Evolutionary conservation across 1,140 invertebrate species (phyloP).

Genomic region (Drosophila bocqueti): DNA sequence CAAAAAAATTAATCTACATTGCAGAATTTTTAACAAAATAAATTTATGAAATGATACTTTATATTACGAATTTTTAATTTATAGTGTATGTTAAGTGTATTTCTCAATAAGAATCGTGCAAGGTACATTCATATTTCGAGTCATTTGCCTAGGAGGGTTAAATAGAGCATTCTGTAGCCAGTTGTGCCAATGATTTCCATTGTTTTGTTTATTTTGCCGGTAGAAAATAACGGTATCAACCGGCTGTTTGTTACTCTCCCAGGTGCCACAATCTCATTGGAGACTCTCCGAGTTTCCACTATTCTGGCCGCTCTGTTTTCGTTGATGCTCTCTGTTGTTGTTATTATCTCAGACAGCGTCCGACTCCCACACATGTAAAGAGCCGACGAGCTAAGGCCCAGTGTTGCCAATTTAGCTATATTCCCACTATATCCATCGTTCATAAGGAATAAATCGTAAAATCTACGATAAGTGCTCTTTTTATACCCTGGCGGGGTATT

Average conservation of each 20-base stretch:
- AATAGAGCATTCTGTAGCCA: background rate
- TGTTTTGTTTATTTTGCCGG: conserved; percentile 65
- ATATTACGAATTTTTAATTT: background rate
- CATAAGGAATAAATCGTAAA: too few species aligned
- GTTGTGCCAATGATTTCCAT: background rate
- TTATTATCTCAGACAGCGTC: conserved; percentile 73
- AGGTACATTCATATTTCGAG: background rate
- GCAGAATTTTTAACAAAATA: background rate
- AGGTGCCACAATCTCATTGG: background rate
- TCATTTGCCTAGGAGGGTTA: too few species aligned
- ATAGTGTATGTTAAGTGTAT: too few species aligned
- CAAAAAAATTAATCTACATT: too few species aligned
- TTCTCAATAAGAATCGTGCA: background rate
- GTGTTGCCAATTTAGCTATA: background rate
- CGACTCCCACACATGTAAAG: conserved; percentile 30
- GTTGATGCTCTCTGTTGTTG: conserved; percentile 76
- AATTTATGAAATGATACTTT: background rate
- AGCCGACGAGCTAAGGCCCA: conserved; percentile 1
- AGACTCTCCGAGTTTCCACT: conserved; percentile 45
- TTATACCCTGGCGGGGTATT: too few species aligned
- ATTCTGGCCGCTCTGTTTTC: conserved; percentile 37
- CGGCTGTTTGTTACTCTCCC: conserved; percentile 56
- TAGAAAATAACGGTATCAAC: conserved; percentile 52
- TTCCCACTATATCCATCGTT: background rate
- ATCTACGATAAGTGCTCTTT: background rate